These are phyloP conservation scores for Virgularia gustaviana DNA, from an alignment of 92 coral and sea anemone genomes.

Conservation along the genomic window DNA sequence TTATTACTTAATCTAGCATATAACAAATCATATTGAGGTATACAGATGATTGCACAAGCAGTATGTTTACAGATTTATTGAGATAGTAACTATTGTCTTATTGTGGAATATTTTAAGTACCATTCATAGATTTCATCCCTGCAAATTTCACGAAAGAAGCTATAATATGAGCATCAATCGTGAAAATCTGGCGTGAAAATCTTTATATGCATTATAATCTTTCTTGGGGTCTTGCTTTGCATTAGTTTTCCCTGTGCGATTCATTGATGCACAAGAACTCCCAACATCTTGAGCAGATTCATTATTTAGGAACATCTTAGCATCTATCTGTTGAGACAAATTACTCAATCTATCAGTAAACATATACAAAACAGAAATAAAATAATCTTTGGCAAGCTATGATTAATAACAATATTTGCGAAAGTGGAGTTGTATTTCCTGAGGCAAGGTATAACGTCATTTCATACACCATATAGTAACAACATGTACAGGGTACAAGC, in stretches of 20 bases:
- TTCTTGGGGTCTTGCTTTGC: conserved; percentile 40
- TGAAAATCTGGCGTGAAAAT: conserved; percentile 41
- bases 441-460: too few relatives aligned
- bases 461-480: too few relatives aligned
- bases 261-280: conserved; percentile 34
- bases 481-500: too few relatives aligned
- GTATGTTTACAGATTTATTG: conserved; percentile 13
- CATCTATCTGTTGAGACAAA: conserved; percentile 23
- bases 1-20: too few relatives aligned
- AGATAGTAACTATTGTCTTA: too few relatives aligned
- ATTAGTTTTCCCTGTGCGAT: conserved; percentile 48
- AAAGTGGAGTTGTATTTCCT: too few relatives aligned
- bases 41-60: background rate
- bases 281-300: conserved; percentile 48
- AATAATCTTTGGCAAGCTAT: too few relatives aligned
- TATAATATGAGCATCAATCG: conserved; percentile 6
- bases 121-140: conserved; percentile 16
- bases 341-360: background rate
- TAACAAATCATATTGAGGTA: too few relatives aligned
- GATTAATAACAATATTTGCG: too few relatives aligned
- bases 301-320: conserved; percentile 28
- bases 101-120: background rate
- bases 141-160: conserved; percentile 24
- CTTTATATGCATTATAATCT: conserved; percentile 39
- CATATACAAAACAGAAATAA: conserved; percentile 6